Evolutionary conservation across 2,797 vertebrate genomes (phyloP).

Genomic region (Crenichthys baileyi): DNA sequence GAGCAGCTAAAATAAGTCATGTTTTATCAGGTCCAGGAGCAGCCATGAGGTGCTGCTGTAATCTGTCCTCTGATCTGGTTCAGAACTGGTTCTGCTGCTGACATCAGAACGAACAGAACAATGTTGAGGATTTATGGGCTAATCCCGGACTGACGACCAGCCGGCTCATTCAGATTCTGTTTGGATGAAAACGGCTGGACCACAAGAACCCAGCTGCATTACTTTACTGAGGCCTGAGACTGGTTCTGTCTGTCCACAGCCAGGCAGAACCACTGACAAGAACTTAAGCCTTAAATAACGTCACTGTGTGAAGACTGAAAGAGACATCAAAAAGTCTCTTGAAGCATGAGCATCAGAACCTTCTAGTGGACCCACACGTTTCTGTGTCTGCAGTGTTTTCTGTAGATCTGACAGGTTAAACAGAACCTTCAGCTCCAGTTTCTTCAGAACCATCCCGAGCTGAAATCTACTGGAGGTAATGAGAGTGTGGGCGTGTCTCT

Average conservation of each 20-base stretch:
- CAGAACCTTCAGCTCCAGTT: too few relatives aligned
- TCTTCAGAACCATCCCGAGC: not conserved
- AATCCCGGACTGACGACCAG: too few relatives aligned
- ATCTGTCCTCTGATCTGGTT: not conserved
- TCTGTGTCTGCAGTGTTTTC: too few relatives aligned
- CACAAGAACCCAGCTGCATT: not conserved
- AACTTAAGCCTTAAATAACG: too few relatives aligned
- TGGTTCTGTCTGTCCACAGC: not conserved
- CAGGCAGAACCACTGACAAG: too few relatives aligned
- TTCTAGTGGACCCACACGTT: too few relatives aligned
- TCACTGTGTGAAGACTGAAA: too few relatives aligned
- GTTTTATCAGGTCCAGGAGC: not conserved
- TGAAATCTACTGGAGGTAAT: too few relatives aligned
- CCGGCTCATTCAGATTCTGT: not conserved
- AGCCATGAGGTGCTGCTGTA: not conserved
- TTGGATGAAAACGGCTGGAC: not conserved
- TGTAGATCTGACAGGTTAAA: too few relatives aligned
- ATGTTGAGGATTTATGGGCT: not conserved
- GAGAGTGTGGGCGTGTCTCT: too few relatives aligned
- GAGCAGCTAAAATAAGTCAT: not conserved
- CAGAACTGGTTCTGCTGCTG: not conserved
- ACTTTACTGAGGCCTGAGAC: not conserved
- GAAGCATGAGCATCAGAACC: too few relatives aligned
- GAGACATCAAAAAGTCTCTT: too few relatives aligned
- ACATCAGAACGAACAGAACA: not conserved